Base-by-base conservation (phyloP, 1,140 invertebrate genomes). In the Euura saliciscinereae region DNA sequence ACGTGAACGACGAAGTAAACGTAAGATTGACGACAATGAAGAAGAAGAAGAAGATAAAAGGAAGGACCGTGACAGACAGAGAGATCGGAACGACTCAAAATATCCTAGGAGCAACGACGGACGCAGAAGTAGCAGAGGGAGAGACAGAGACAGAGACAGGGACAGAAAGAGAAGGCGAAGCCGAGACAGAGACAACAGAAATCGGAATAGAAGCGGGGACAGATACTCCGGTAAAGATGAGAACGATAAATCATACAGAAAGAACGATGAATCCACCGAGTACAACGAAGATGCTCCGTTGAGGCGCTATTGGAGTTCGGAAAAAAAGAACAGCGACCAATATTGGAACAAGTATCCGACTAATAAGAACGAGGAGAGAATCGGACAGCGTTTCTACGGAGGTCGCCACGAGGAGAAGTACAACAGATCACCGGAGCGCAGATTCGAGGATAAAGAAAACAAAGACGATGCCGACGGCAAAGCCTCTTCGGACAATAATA, bases 281-380 rank as follows among this genome's bases (percentile, higher is more conserved):
- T 28, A 28, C 28, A 59, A 59, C 13, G 51, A 59, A 8, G 6
- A 59, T 59, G 51, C 8, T 59, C 13, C 51, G 13, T n/a, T 6
- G 6, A 8, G 51, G 3, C 10, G 51, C 10, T 59, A 59, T 59
- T 59, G 51, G 51, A 59, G 28, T 28, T 28, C 28, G 28, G 28
- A 28, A 28, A 28, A 28, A 28, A 28, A 28, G 28, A 28, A 28
- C 28, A 28, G 51, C 51, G 51, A 59, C 13, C 51, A 59, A n/a
- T 59, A 59, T 4, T 59, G 51, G 51, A 59, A 59, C 51, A 59
- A 59, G 51, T 59, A 59, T 59, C 51, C 51, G 6, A 59, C 51
- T 4, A 59, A 59, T 59, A 59, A 11, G 13, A 28, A 28, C 1
- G 3, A 59, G 2, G 51, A 59, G 13, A 59, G 51, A 59, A 59